Evolutionary conservation across 2,888 invertebrate genomes (phyloP).

Genomic region (Rambutsinella grinnellia): DNA sequence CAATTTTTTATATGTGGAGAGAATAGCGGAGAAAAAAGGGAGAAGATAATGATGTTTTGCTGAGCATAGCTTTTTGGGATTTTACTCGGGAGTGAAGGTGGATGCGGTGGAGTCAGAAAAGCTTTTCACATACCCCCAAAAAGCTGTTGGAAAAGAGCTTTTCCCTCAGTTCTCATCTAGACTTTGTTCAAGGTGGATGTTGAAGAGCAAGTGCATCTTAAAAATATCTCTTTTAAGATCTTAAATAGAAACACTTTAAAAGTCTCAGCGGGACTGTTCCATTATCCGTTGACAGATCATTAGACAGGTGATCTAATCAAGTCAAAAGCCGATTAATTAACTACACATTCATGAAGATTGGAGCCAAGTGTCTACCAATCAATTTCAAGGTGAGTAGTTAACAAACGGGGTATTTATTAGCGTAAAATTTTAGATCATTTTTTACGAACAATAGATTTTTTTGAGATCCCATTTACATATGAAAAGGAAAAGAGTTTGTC

Average conservation of each 20-base stretch:
- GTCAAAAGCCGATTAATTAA: slow-evolving; percentile 43
- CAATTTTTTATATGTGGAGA: slow-evolving; percentile 4
- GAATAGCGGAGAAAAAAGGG: neutral
- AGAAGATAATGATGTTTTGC: slow-evolving; percentile 13
- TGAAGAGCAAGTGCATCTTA: neutral
- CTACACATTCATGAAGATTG: slow-evolving; percentile 23
- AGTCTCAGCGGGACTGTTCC: slow-evolving; percentile 42
- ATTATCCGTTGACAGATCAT: slow-evolving; percentile 47
- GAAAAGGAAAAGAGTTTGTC: too few species aligned
- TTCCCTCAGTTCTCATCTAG: slow-evolving; percentile 43
- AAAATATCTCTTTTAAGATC: neutral
- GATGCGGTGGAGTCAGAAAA: neutral
- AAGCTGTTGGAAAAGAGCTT: slow-evolving; percentile 37
- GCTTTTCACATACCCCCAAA: slow-evolving; percentile 50
- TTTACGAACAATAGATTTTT: neutral
- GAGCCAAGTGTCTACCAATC: too few species aligned
- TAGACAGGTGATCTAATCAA: slow-evolving; percentile 53
- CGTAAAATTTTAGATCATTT: neutral
- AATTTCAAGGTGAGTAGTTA: too few species aligned
- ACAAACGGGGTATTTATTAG: too few species aligned
- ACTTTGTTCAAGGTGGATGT: slow-evolving; percentile 36
- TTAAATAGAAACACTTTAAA: neutral
- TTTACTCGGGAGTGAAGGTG: slow-evolving; percentile 1
- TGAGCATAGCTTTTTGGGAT: slow-evolving; percentile 1
- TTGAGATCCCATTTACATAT: slow-evolving; percentile 6